A percentile compares a stretch with the other conserved stretches of the same genome.
Conservation (phyloP, 2,797 vertebrate species). For the Microhierax caerulescens region DNA sequence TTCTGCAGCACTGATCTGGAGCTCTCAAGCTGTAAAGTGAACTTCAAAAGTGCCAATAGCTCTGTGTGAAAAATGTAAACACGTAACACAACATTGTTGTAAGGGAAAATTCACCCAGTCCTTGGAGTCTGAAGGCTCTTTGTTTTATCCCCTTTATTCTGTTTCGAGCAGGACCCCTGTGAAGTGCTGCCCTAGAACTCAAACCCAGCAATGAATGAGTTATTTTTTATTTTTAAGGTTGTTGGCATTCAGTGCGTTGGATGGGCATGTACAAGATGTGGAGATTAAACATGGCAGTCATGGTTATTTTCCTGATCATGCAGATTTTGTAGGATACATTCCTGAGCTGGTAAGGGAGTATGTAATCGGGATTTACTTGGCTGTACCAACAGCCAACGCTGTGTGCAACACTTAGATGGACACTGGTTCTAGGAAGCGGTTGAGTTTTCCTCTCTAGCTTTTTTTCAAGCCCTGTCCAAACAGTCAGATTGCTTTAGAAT, state of each 20-base stretch:
- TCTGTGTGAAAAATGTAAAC: not conserved
- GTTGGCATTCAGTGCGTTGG: not conserved
- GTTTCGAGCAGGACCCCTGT: not conserved
- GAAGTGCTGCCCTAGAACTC: not conserved
- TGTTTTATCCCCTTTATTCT: not conserved
- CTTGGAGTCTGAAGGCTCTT: not conserved
- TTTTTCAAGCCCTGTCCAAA: not conserved
- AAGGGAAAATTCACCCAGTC: not conserved
- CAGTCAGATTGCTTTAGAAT: not conserved
- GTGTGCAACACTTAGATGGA: not conserved
- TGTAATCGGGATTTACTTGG: not conserved
- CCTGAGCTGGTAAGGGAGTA: not conserved
- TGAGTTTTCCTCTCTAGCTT: not conserved
- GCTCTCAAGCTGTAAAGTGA: not conserved
- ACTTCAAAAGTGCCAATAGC: not conserved
- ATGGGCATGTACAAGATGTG: not conserved
- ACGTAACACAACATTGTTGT: not conserved
- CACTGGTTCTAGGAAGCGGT: not conserved
- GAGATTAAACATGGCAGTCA: not conserved
- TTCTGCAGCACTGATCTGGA: not conserved
- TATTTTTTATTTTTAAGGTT: not conserved
- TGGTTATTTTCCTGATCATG: not conserved
- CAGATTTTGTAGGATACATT: not conserved
- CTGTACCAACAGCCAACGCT: not conserved
- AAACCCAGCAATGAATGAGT: not conserved